These are phyloP conservation scores for Coelogynopora nodosa DNA, from an alignment of 2,888 invertebrate genomes.

Conservation along the genomic window DNA sequence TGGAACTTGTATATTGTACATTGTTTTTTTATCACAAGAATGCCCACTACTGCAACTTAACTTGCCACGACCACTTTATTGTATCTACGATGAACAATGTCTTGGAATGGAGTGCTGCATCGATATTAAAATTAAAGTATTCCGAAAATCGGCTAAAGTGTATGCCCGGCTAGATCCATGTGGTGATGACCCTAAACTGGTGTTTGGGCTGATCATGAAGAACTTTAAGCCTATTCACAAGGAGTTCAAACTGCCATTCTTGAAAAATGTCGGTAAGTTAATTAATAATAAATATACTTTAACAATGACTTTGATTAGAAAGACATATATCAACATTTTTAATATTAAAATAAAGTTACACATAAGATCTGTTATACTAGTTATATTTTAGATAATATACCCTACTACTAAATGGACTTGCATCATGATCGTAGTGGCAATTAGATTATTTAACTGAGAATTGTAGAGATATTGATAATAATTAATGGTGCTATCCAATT, in stretches of 20 bases:
- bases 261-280: background rate
- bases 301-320: too few relatives aligned
- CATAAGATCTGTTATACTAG: too few relatives aligned
- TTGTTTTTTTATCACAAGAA: conserved; percentile 49
- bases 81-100: conserved; percentile 51
- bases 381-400: too few relatives aligned
- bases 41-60: conserved; percentile 50
- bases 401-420: too few relatives aligned
- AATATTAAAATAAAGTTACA: too few relatives aligned
- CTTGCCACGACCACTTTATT: conserved; percentile 51
- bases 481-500: too few relatives aligned
- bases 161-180: conserved; percentile 51
- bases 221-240: background rate
- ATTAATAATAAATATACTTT: too few relatives aligned
- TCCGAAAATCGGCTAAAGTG: conserved; percentile 51
- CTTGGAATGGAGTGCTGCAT: conserved; percentile 53
- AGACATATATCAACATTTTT: too few relatives aligned
- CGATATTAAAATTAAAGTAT: conserved; percentile 51
- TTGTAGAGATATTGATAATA: too few relatives aligned
- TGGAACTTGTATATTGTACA: background rate
- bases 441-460: too few relatives aligned
- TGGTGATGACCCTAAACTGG: conserved; percentile 43
- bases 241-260: background rate
- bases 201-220: conserved; percentile 32
- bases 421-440: too few relatives aligned